A percentile compares a stretch with the other conserved stretches of the same genome.
Conservation (phyloP, 2,888 invertebrate genomes). For the Rhagonycha lutea region DNA sequence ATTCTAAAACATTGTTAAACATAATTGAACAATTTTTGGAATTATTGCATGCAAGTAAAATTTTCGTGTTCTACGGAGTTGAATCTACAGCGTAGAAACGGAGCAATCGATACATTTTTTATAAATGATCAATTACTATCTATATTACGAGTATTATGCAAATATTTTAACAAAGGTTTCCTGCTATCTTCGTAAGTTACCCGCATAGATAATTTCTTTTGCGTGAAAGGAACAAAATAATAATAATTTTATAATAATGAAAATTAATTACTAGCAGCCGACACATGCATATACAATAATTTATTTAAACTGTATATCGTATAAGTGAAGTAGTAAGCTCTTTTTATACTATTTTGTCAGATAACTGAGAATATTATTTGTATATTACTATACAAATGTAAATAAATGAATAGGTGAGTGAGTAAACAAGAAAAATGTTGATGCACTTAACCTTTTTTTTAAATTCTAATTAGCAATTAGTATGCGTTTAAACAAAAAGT, state of each 20-base stretch:
- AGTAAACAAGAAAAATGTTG: not conserved
- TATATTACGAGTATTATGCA: not conserved
- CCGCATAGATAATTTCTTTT: not conserved
- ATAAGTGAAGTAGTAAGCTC: not conserved
- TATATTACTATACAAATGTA: not conserved
- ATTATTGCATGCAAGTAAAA: not conserved
- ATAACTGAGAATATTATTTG: not conserved
- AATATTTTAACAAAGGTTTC: not conserved
- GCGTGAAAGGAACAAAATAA: not conserved
- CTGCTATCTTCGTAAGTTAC: not conserved
- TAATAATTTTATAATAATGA: not conserved
- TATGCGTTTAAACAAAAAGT: not conserved
- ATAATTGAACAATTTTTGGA: conserved; percentile 1
- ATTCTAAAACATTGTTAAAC: conserved; percentile 2
- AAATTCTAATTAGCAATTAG: not conserved
- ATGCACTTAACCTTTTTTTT: not conserved
- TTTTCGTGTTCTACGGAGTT: not conserved
- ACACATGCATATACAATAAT: not conserved
- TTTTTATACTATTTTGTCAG: not conserved
- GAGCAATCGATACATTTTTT: not conserved
- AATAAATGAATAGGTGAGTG: not conserved
- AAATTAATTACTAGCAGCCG: not conserved
- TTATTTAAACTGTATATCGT: not conserved
- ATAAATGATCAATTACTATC: not conserved
- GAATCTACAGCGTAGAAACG: not conserved